phyloP scores from a whole-genome alignment of 2,797 vertebrate genomes.

The Molossus molossus region DNA sequence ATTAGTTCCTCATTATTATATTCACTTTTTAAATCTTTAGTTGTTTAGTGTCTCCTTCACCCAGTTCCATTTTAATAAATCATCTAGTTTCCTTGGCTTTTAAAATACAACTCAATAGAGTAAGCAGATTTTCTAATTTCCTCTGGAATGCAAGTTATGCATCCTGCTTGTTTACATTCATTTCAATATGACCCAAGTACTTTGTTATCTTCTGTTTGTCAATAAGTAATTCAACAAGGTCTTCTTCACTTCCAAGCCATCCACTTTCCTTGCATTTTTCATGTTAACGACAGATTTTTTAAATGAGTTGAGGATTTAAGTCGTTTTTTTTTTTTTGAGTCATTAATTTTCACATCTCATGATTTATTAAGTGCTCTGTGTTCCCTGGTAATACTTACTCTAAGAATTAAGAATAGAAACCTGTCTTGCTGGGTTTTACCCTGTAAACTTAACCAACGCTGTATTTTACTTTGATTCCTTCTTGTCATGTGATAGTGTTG shows the following conservation, averaged over 20 bases:
- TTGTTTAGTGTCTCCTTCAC: constrained; percentile 32
- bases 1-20: constrained; percentile 6
- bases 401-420: constrained; percentile 67
- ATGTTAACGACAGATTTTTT: constrained; percentile 78
- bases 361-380: constrained; percentile 82
- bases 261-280: constrained; percentile 82
- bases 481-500: not conserved
- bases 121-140: constrained; percentile 80
- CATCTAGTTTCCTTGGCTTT: constrained; percentile 44
- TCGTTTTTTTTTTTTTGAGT: constrained; percentile 79
- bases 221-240: constrained; percentile 83
- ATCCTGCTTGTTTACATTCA: constrained; percentile 76
- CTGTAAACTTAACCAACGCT: constrained; percentile 62
- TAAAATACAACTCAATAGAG: constrained; percentile 65
- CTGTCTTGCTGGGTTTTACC: constrained; percentile 48
- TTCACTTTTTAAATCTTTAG: constrained; percentile 32
- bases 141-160: constrained; percentile 65
- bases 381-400: constrained; percentile 71
- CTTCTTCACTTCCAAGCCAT: constrained; percentile 73
- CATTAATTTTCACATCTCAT: constrained; percentile 82
- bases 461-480: constrained; percentile 58
- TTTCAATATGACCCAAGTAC: constrained; percentile 76
- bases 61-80: constrained; percentile 67
- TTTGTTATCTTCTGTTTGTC: constrained; percentile 81
- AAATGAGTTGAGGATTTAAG: constrained; percentile 84